These are phyloP conservation scores for Paralvinella palmiformis DNA, from an alignment of 1,140 invertebrate species.

Conservation along the genomic window DNA sequence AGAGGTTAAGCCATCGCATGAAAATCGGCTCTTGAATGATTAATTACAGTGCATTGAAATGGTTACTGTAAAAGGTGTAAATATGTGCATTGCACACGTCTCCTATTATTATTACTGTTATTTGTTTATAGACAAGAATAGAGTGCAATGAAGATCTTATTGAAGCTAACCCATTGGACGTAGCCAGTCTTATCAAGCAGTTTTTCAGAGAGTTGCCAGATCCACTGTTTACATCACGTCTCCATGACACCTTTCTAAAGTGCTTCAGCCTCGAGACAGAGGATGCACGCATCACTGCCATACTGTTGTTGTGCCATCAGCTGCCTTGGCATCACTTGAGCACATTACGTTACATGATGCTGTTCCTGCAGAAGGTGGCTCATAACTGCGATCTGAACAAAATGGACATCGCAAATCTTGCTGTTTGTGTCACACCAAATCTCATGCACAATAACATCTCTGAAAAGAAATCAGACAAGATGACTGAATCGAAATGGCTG, in stretches of 20 bases:
- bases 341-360: slow-evolving; percentile 63
- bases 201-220: slow-evolving; percentile 76
- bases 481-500: slow-evolving; percentile 40
- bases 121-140: no score
- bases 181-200: slow-evolving; percentile 73
- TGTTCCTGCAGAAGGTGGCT: slow-evolving; percentile 60
- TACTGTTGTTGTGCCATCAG: slow-evolving; percentile 61
- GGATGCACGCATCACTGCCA: slow-evolving; percentile 49
- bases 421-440: slow-evolving; percentile 74
- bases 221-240: slow-evolving; percentile 65
- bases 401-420: slow-evolving; percentile 73
- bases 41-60: no score
- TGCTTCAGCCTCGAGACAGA: slow-evolving; percentile 50
- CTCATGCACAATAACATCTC: slow-evolving; percentile 63
- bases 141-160: slow-evolving; percentile 56
- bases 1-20: no score
- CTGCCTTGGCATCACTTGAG: slow-evolving; percentile 61
- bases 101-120: no score
- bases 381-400: slow-evolving; percentile 63
- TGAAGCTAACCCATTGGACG: slow-evolving; percentile 68
- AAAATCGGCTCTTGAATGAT: no score
- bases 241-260: slow-evolving; percentile 69
- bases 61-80: no score
- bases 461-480: slow-evolving; percentile 54
- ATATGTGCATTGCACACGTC: no score